Conservation (phyloP, 2,888 invertebrate species). For the Gnatocerus cornutus region DNA sequence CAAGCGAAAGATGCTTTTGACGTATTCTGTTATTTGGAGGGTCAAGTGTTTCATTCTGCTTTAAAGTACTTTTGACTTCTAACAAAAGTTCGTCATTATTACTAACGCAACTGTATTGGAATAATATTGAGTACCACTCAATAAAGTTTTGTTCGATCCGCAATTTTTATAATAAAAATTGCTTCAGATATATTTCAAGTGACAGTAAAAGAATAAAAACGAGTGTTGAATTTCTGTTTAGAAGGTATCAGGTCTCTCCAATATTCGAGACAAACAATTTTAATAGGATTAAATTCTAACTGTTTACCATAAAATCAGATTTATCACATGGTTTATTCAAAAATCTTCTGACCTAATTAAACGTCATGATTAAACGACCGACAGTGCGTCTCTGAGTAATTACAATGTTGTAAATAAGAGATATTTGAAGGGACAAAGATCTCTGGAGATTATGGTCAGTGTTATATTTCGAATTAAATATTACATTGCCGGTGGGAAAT, state of each 20-base stretch:
- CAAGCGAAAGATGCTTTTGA: not conserved
- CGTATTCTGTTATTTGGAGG: slow-evolving; percentile 3
- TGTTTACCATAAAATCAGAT: slow-evolving; percentile 42
- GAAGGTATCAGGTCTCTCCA: slow-evolving; percentile 13
- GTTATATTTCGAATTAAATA: slow-evolving; percentile 48
- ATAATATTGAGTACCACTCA: too few relatives aligned
- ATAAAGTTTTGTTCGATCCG: too few relatives aligned
- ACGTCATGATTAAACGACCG: slow-evolving; percentile 11
- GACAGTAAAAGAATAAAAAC: too few relatives aligned
- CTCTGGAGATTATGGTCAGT: slow-evolving; percentile 30
- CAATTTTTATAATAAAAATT: too few relatives aligned
- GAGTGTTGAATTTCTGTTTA: slow-evolving; percentile 8
- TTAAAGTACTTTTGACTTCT: slow-evolving; percentile 6
- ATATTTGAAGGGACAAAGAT: slow-evolving; percentile 24
- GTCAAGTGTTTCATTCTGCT: slow-evolving; percentile 3
- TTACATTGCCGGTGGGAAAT: slow-evolving; percentile 49
- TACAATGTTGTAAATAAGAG: slow-evolving; percentile 35
- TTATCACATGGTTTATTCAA: slow-evolving; percentile 23
- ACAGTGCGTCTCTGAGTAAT: slow-evolving; percentile 9
- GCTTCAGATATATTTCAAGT: too few relatives aligned
- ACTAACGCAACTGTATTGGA: not conserved
- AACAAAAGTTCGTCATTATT: not conserved
- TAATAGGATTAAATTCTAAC: slow-evolving; percentile 36
- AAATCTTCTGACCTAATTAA: slow-evolving; percentile 24
- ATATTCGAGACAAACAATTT: slow-evolving; percentile 18